phyloP scores from a whole-genome alignment of 1,140 invertebrate species.

The Catajapyx aquilonaris region DNA sequence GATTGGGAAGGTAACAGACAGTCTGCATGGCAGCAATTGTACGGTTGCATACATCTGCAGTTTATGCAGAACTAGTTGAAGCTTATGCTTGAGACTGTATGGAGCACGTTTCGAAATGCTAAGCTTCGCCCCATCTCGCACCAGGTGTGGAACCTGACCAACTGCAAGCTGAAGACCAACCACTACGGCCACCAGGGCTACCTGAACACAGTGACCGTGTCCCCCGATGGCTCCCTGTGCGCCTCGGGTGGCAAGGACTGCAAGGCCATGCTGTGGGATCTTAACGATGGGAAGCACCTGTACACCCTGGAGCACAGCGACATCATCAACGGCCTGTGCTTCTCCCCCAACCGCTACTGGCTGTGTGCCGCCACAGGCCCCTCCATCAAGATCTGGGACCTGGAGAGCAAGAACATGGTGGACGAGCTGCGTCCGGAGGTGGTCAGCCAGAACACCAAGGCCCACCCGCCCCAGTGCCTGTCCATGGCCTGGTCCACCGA shows the following conservation, averaged over 20 bases:
- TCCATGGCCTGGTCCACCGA: constrained; percentile 98
- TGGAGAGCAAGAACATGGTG: constrained; percentile 98
- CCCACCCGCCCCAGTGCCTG: constrained; percentile 84
- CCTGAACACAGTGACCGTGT: constrained; percentile 96
- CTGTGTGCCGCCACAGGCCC: constrained; percentile 98
- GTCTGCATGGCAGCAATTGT: too few relatives aligned
- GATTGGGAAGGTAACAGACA: too few relatives aligned
- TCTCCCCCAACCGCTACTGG: constrained; percentile 99
- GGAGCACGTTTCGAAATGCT: too few relatives aligned
- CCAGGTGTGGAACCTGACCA: constrained; percentile 96
- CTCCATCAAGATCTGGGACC: constrained; percentile 97
- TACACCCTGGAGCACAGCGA: constrained; percentile 98
- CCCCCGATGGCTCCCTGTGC: constrained; percentile 96
- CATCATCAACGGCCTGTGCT: constrained; percentile 93
- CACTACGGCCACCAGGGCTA: constrained; percentile 94
- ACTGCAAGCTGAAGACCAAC: constrained; percentile 97
- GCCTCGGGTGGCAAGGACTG: constrained; percentile 99
- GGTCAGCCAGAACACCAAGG: constrained; percentile 46
- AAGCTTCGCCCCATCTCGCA: constrained; percentile 8
- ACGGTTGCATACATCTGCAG: too few relatives aligned
- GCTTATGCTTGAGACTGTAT: too few relatives aligned
- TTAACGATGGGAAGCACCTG: constrained; percentile 98
- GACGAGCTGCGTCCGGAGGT: constrained; percentile 94
- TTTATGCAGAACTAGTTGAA: too few relatives aligned
- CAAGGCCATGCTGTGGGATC: constrained; percentile 98